Evolutionary conservation across 2,888 invertebrate species (phyloP), one percentile per base, ranked within the genome.

Genomic region (Celastrina argiolus): DNA sequence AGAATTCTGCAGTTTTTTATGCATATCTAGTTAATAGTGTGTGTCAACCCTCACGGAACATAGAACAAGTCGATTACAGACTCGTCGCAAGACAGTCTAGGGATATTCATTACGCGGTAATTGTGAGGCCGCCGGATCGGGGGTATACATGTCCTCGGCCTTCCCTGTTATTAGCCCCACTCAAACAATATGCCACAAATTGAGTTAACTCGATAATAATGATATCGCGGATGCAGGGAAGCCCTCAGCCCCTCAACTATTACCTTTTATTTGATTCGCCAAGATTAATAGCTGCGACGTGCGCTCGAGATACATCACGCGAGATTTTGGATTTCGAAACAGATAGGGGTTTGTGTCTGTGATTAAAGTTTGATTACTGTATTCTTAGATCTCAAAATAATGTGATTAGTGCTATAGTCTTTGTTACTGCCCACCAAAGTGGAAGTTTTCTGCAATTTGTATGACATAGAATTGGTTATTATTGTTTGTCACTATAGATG

Each of bases 191-290:
- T 85, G 86, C 85, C 88, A 75, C 91, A 91, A 90, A 91, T 91
- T 91, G 89, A 89, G 88, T 90, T 89, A 89, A 89, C 87, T 88
- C 85, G 83, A 87, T 91, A 91, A 90, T 91, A 91, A 90, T 84
- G 81, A 85, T 87, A 88, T 88, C 88, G 82, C 79, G 79, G 78
- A 77, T 79, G 82, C 81, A 80, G 82, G 83, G 84, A 74, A 80
- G 80, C 75, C 82, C 31, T 31, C 31, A 31, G 5, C 82, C 80
- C 81, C 80, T 74, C 78, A 78, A 80, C 81, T 85, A 82, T 83
- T 84, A 82, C 81, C 83, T 85, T 85, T 85, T 84, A 87, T 89
- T 87, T 82, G 83, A 87, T 87, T 85, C 82, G 76, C 76, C 73
- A 79, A 85, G 85, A 88, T 88, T 88, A 87, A 87, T 87, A 85